These are phyloP conservation scores for Pseudonaja textilis DNA, from an alignment of 2,113 vertebrate genomes.

Conservation along the genomic window DNA sequence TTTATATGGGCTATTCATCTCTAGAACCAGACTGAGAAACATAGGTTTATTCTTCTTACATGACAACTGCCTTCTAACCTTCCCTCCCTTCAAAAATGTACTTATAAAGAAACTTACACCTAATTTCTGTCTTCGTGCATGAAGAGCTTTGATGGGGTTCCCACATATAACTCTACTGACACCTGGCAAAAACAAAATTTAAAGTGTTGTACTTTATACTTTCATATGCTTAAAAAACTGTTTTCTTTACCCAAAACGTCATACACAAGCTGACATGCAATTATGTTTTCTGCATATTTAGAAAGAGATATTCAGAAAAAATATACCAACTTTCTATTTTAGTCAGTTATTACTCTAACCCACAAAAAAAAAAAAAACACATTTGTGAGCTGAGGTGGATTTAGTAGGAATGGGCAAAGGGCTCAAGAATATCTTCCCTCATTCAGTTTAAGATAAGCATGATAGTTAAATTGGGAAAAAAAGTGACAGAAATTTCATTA, in stretches of 20 bases:
- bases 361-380: neutral
- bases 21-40: neutral
- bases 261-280: neutral
- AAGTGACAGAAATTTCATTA: neutral
- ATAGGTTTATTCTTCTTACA: constrained; percentile 5
- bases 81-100: neutral
- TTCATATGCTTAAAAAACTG: neutral
- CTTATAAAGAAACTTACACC: constrained; percentile 69
- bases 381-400: neutral
- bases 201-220: constrained; percentile 22
- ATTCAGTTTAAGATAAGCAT: neutral
- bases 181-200: constrained; percentile 68
- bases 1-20: neutral
- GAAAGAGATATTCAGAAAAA: neutral
- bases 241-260: neutral
- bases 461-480: neutral
- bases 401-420: neutral
- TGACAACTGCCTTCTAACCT: neutral
- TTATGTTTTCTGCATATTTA: neutral
- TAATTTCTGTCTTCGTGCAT: constrained; percentile 75
- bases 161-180: constrained; percentile 83
- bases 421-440: neutral
- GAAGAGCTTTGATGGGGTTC: constrained; percentile 84
- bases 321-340: neutral
- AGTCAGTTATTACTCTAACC: neutral